Base-by-base conservation (phyloP, 2,888 invertebrate species). In the Synergus itoensis region DNA sequence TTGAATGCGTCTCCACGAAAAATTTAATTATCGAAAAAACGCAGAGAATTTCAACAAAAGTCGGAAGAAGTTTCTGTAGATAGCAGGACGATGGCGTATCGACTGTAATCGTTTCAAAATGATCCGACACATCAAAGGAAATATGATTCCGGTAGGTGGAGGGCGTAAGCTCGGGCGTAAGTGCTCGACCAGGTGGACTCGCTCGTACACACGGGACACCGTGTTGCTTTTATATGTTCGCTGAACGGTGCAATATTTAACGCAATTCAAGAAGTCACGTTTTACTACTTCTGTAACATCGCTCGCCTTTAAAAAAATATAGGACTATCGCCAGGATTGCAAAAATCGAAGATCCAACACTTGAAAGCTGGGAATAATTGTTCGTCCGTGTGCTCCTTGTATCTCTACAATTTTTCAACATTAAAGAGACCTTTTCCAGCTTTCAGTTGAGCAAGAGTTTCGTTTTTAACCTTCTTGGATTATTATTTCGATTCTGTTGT, bases 161-260 rank as follows among this genome's bases (percentile, higher is more conserved):
- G n/a, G 5, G 43, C 21, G 18, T 67, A 43, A 67, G 67, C 45
- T 18, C 41, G n/a, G 5, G 43, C 21, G 18, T 67, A 43, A 67
- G 67, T 67, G 41, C 41, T 67, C 43, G 43, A 45, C 43, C 43
- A 69, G 69, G 28, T 69, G 67, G 21, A 69, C 65, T 65, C 12
- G 41, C 18, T 40, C 7, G n/a, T 65, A 65, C 18, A 65, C 11
- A 18, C 65, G 65, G 41, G 43, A 65, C 41, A 65, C 64, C 41
- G 41, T 65, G 41, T 65, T 41, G 41, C 65, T 65, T 65, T 41
- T 65, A 65, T 65, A 65, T 65, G 41, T 65, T 40, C 18, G 41
- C 65, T 65, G 41, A 65, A 65, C 41, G 16, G 65, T 65, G 41
- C 65, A 65, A 65, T 41, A 65, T 65, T 65, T 65, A 65, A 41